These are phyloP conservation scores for Peromyscus attwateri DNA, from an alignment of 2,797 vertebrate species.

Conservation along the genomic window DNA sequence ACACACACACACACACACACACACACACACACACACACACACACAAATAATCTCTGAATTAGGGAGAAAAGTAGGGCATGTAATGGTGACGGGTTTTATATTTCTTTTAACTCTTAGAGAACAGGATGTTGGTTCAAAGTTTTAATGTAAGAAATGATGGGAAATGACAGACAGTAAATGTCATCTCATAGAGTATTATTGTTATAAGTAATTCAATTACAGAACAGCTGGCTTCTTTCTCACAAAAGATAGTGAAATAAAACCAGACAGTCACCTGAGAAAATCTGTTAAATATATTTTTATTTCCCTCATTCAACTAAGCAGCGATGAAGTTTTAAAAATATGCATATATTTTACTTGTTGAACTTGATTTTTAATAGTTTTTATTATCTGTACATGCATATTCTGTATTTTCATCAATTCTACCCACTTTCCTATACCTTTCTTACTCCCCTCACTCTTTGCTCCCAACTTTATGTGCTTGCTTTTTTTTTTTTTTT, in stretches of 20 bases:
- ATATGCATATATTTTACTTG: background rate
- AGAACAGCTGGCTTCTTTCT: background rate
- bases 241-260: conserved; percentile 9
- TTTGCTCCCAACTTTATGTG: background rate
- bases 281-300: conserved; percentile 1
- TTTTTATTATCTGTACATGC: background rate
- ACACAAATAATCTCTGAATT: background rate
- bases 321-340: background rate
- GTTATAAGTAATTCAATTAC: conserved; percentile 15
- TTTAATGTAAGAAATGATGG: conserved; percentile 8
- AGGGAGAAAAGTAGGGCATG: background rate
- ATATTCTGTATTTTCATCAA: too few species aligned
- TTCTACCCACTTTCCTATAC: background rate
- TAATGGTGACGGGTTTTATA: background rate
- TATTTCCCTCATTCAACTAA: conserved; percentile 13
- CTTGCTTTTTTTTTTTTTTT: background rate
- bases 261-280: background rate
- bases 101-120: background rate
- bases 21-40: background rate
- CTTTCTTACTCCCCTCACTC: background rate
- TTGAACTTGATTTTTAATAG: background rate
- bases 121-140: background rate
- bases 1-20: background rate
- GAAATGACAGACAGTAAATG: background rate
- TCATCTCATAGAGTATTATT: background rate